phyloP scores from a whole-genome alignment of 2,888 invertebrate genomes.

The Invenusta paracnida region DNA sequence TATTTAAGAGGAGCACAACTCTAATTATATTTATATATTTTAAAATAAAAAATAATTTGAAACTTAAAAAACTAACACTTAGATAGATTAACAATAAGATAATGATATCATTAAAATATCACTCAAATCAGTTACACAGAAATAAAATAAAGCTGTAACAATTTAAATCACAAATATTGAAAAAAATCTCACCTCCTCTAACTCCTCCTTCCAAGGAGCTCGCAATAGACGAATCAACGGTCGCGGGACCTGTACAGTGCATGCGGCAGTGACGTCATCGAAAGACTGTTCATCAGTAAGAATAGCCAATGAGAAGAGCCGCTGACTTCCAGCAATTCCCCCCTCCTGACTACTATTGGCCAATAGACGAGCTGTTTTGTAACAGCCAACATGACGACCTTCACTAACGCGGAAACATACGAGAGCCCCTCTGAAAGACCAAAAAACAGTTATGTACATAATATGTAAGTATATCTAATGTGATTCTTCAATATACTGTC shows the following conservation, averaged over 20 bases:
- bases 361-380: neutral
- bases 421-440: neutral
- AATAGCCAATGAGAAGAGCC: neutral
- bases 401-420: neutral
- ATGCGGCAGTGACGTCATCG: neutral
- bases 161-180: too few species aligned
- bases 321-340: neutral
- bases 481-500: too few species aligned
- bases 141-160: too few species aligned
- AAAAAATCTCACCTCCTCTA: neutral
- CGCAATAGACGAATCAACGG: neutral
- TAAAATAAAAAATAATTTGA: too few species aligned
- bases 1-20: too few species aligned
- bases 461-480: too few species aligned
- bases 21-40: too few species aligned
- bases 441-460: too few species aligned
- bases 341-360: neutral
- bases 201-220: neutral
- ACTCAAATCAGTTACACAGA: too few species aligned
- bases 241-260: neutral
- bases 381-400: neutral
- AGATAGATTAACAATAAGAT: too few species aligned
- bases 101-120: too few species aligned
- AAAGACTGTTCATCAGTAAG: neutral
- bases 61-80: too few species aligned